A percentile compares a stretch with the other conserved stretches of the same genome.
phyloP scores from a whole-genome alignment of 2,888 invertebrate genomes.

The Allygus modestus region DNA sequence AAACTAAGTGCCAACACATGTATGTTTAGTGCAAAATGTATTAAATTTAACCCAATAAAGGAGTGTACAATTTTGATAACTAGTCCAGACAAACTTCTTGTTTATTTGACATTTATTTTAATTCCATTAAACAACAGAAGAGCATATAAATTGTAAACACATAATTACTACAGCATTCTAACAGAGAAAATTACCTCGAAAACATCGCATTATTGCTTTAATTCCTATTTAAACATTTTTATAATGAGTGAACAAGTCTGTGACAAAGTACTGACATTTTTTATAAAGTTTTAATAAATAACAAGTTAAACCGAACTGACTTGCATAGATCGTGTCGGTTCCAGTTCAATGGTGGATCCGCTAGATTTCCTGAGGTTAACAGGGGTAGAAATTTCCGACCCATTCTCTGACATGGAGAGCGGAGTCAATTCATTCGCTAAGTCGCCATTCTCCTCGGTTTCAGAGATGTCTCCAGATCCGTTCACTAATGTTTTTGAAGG shows the following conservation, averaged over 20 bases:
- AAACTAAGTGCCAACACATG: no score
- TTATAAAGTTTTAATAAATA: neutral
- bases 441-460: constrained; percentile 69
- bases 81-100: no score
- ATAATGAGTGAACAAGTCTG: neutral
- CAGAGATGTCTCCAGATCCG: constrained; percentile 68
- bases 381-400: constrained; percentile 68
- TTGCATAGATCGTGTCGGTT: constrained; percentile 69
- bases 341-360: constrained; percentile 65
- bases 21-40: no score
- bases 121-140: neutral
- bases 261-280: neutral
- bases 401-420: constrained; percentile 59
- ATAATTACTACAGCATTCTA: neutral
- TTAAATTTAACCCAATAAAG: no score
- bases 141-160: neutral
- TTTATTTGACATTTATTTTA: no score
- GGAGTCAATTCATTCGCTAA: constrained; percentile 59
- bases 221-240: neutral
- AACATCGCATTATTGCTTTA: constrained; percentile 5
- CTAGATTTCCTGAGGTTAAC: constrained; percentile 60
- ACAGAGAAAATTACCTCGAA: neutral
- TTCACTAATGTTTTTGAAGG: constrained; percentile 64
- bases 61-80: no score
- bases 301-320: constrained; percentile 68